phyloP scores from a whole-genome alignment of 2,113 vertebrate genomes.

The Mesembrinibis cayennensis region DNA sequence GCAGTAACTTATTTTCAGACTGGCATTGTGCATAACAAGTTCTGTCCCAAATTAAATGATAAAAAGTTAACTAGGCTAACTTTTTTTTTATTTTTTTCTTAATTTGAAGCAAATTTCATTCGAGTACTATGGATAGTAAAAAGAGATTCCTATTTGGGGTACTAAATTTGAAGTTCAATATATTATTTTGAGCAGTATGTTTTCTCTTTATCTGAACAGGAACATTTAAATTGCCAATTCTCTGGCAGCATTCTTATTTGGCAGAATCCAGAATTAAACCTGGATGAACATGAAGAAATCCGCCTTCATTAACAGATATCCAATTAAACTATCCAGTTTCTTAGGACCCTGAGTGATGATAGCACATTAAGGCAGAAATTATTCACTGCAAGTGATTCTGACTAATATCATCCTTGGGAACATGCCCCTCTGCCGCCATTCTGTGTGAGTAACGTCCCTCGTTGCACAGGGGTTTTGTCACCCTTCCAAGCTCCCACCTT shows the following conservation, averaged over 20 bases:
- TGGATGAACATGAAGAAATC: neutral
- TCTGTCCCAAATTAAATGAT: neutral
- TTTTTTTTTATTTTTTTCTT: neutral
- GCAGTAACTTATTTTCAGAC: neutral
- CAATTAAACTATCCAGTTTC: conserved; percentile 5
- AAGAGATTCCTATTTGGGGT: neutral
- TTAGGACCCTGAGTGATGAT: neutral
- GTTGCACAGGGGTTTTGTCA: neutral
- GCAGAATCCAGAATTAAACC: conserved; percentile 12
- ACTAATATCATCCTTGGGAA: neutral
- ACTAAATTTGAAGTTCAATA: neutral
- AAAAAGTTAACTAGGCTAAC: neutral
- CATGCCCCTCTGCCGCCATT: neutral
- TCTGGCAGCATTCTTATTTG: neutral
- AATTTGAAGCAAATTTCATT: neutral
- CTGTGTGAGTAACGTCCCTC: neutral
- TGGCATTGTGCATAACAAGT: neutral
- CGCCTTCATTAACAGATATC: conserved; percentile 22
- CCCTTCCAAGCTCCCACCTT: neutral
- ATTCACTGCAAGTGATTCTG: neutral
- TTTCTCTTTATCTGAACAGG: neutral
- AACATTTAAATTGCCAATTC: neutral
- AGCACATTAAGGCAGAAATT: neutral
- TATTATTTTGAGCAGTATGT: neutral
- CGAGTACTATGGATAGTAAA: neutral